Conservation (phyloP, 2,797 vertebrate species). For the Darevskia mixta region DNA sequence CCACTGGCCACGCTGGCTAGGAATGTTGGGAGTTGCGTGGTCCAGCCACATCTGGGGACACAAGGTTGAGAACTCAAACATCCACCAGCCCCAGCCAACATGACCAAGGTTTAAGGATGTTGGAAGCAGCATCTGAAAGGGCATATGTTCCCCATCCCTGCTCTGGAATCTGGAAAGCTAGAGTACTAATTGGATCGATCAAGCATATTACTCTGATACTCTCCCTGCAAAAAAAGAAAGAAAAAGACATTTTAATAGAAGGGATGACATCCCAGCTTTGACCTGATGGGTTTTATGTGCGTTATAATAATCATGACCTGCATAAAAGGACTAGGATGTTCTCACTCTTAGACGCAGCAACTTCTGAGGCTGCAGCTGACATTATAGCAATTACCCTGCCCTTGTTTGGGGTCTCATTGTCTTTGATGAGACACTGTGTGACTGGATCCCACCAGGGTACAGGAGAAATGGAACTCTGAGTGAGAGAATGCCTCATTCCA, state of each 20-base stretch:
- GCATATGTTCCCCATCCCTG: fast-evolving
- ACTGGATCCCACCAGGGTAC: constrained; percentile 13
- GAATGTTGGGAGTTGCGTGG: no score
- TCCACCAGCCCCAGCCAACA: no score
- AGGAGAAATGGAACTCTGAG: constrained; percentile 14
- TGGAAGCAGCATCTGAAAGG: no score
- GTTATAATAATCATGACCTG: not conserved
- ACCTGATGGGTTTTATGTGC: not conserved
- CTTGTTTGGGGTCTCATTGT: constrained; percentile 9
- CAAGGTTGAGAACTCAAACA: no score
- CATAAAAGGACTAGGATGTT: not conserved
- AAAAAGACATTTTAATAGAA: not conserved
- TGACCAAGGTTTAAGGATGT: no score
- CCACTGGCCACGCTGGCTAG: no score
- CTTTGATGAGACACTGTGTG: constrained; percentile 47
- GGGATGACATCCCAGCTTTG: not conserved
- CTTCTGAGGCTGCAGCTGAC: not conserved
- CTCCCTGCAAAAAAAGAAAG: no score
- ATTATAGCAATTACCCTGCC: not conserved
- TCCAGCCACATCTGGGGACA: no score
- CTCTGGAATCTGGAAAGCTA: no score
- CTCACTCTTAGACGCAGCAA: not conserved
- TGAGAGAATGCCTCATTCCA: not conserved
- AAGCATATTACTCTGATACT: no score
- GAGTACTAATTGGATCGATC: no score